Conservation (phyloP, 2,888 invertebrate genomes). For the Zeuzera pyrina region DNA sequence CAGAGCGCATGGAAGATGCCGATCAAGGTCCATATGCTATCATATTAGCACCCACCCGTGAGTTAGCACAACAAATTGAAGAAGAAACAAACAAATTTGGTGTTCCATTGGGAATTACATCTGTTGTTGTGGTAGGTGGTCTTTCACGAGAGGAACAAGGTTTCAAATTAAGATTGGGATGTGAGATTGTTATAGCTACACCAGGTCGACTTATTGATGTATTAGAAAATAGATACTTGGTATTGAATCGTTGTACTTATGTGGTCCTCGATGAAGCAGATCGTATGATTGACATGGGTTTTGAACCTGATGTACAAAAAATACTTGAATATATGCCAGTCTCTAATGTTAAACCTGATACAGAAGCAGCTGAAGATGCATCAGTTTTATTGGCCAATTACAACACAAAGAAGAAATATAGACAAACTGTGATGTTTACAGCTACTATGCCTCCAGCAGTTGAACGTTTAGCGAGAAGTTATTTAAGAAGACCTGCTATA, state of each 20-base stretch:
- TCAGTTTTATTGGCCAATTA: conserved; percentile 93
- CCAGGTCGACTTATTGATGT: conserved; percentile 99
- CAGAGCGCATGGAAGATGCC: conserved; percentile 90
- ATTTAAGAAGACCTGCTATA: conserved; percentile 95
- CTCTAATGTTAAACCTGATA: conserved; percentile 97
- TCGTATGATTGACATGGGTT: conserved; percentile 99
- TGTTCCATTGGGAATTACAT: conserved; percentile 90
- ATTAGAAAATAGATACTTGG: conserved; percentile 96
- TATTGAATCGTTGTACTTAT: conserved; percentile 97
- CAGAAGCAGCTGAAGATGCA: conserved; percentile 98
- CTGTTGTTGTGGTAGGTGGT: conserved; percentile 98
- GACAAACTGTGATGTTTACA: conserved; percentile 99
- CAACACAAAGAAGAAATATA: conserved; percentile 94
- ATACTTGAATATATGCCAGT: conserved; percentile 99
- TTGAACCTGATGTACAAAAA: conserved; percentile 98
- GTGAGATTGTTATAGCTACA: conserved; percentile 99
- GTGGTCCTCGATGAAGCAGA: conserved; percentile 97
- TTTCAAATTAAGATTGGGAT: conserved; percentile 94
- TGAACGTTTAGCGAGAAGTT: conserved; percentile 94
- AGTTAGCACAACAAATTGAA: conserved; percentile 99
- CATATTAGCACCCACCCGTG: conserved; percentile 99
- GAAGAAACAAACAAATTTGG: conserved; percentile 99
- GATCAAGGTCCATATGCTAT: conserved; percentile 99
- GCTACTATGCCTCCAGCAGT: conserved; percentile 99
- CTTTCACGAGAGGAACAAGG: conserved; percentile 99